Base-by-base conservation (phyloP, 1,140 invertebrate species). In the Drepana arcuata region DNA sequence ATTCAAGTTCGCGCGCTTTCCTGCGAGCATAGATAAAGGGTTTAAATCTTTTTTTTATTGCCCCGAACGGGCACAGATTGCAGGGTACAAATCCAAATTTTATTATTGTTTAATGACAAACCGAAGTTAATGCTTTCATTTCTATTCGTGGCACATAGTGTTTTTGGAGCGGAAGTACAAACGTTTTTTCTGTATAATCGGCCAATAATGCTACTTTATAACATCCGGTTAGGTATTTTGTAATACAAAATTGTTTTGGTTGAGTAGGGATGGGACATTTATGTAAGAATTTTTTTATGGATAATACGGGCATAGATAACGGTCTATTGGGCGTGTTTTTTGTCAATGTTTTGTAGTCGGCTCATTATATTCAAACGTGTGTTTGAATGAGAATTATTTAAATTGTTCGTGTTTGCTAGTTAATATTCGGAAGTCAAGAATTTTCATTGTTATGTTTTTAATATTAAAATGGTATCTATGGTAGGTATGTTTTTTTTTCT, bases 11-110 rank as follows among this genome's bases (percentile, higher is more conserved):
- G 41, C 47, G 41, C 37, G 43, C 43, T 40, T 25, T 34, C 16
- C 44, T 36, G 47, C 41, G 16, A 25, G 26, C 48, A 50, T 21
- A 50, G 48, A 50, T 50, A 50, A 50, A 41, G 41, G 41, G 41
- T 41, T 50, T 50, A 50, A 24, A 44, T 43, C 38, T 48, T 36
- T 38, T 24, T 15, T 10, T 2, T 12, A 28, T 23, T 16, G 28
- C 32, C 18, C 18, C 4, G 4, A 21, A 21, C 26, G 23, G n/a
- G 30, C 18, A 32, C 14, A 34, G 36, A 39, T 35, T 34, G 23
- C n/a, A 41, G 47, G 47, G 36, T 39, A 28, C 14, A 33, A 38
- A 45, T 36, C 34, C 28, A 7, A 34, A 41, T 36, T 41, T 32
- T 37, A 31, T 39, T 40, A 21, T 21, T 4, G 4, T 21, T 21